Percentiles rank a stretch among this genome's conserved stretches.
Evolutionary conservation across 1,140 invertebrate species (phyloP).

Genomic region (Caenorhabditis remanei): DNA sequence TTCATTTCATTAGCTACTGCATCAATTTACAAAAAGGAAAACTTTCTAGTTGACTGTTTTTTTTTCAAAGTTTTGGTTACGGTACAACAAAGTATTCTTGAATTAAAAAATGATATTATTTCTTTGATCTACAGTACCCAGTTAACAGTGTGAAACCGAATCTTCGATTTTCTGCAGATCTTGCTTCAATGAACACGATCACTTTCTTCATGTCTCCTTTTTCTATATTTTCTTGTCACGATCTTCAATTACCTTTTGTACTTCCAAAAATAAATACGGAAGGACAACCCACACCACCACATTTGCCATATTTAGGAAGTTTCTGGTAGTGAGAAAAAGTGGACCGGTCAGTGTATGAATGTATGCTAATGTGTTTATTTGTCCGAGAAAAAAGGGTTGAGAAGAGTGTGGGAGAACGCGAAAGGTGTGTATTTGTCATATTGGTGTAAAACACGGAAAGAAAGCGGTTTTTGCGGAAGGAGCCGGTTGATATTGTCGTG

Average conservation of each 20-base stretch:
- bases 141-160: neutral
- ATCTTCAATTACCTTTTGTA: constrained; percentile 30
- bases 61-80: too few species aligned
- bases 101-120: too few species aligned
- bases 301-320: neutral
- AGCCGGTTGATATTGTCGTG: constrained; percentile 38
- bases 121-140: too few species aligned
- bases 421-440: constrained; percentile 52
- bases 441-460: constrained; percentile 51
- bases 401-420: neutral
- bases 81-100: too few species aligned
- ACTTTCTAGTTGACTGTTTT: neutral
- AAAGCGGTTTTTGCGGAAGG: constrained; percentile 26
- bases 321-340: neutral
- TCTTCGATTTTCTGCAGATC: neutral
- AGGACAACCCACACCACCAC: neutral
- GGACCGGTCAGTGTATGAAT: constrained; percentile 51
- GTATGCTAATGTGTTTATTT: constrained; percentile 55
- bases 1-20: neutral
- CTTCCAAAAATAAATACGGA: neutral
- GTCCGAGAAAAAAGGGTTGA: neutral
- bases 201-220: neutral
- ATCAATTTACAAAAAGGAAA: neutral
- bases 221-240: neutral
- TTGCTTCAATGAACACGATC: constrained; percentile 8